Base-by-base conservation (phyloP, 2,888 invertebrate species). In the Drosophila bunnanda region DNA sequence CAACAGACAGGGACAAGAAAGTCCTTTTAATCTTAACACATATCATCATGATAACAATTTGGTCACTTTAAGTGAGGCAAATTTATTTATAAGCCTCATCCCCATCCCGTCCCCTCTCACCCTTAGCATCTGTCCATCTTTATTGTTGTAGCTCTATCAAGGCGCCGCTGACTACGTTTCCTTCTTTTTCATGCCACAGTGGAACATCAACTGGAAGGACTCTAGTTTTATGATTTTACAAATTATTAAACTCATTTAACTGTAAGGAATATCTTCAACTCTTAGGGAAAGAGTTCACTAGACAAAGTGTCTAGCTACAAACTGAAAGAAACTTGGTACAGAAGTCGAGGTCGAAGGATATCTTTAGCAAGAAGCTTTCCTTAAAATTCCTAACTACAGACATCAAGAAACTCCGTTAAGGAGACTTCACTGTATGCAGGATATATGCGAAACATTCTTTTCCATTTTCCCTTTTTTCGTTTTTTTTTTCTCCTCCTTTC, bases 1-100 rank as follows among this genome's bases (percentile, higher is more conserved):
- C 53, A 58, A 52, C 50, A 41, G 75, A 75, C 70, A 70, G 70
- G 79, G 89, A 91, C 91, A 91, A 89, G 91, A 88, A 91, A 91
- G 90, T 90, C 89, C 91, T 91, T 90, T 91, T 91, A 91, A 91
- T 91, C 91, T 88, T 85, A 85, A 83, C 91, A 89, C 89, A 90
- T 89, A 91, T 91, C 90, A 90, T 91, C 90, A 90, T 80, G 90
- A 91, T 90, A 91, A 91, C 90, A 91, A 92, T 91, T 89, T 90
- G 92, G 91, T 91, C 91, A 91, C 91, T 90, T 90, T 89, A 91
- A 91, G 91, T 91, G 91, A 90, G 89, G 90, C 91, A 92, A 91
- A 91, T 92, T 91, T 91, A 92, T 91, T 91, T 91, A 89, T 90
- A 90, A 90, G 89, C 44, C 44, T 44, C 44, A 43, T 43, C 89